Base-by-base conservation (phyloP, 2,888 invertebrate species). In the Willowsia nigromaculata region DNA sequence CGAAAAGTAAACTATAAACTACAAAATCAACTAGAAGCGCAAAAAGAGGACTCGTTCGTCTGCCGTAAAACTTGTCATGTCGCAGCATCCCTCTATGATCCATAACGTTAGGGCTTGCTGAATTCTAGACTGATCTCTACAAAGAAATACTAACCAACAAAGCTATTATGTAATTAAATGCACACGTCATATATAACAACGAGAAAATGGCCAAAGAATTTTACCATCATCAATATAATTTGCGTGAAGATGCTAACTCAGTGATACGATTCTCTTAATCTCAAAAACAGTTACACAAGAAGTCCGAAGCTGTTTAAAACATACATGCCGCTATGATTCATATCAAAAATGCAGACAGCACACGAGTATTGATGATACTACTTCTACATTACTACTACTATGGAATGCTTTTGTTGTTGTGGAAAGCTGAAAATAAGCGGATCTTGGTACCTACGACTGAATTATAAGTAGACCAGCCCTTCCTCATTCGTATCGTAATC, bases 81-180 rank as follows among this genome's bases (percentile, higher is more conserved):
- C 43, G 74, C 15, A 25, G 50, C n/a, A 76, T 6, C 37, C 27
- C 22, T 6, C 13, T 43, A 18, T 76, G 2, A 47, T 25, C 47
- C 47, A 30, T 25, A 15, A 74, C 18, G 27, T 53, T n/a, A 50
- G 76, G 47, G 7, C 27, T 30, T 50, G 50, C 76, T 27, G 30
- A 27, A 50, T 76, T 74, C 33, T 76, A 76, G 76, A 76, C 76
- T 76, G 76, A 76, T 76, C 76, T 76, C 76, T 76, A 50, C 76
- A 76, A 76, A 33, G 18, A n/a, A 76, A 15, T 65, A 65, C 40
- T 37, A 71, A 40, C 68, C 59, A 59, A 27, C 59, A 25, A 68
- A 68, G 18, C 11, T 13, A 68, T 25, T 40, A n/a, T n/a, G n/a
- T 9, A 50, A 50, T 50, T 1, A 50, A 50, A n/a, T 50, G 50